Evolutionary conservation across 2,888 invertebrate genomes (phyloP).

Genomic region (Hartigia nigra): DNA sequence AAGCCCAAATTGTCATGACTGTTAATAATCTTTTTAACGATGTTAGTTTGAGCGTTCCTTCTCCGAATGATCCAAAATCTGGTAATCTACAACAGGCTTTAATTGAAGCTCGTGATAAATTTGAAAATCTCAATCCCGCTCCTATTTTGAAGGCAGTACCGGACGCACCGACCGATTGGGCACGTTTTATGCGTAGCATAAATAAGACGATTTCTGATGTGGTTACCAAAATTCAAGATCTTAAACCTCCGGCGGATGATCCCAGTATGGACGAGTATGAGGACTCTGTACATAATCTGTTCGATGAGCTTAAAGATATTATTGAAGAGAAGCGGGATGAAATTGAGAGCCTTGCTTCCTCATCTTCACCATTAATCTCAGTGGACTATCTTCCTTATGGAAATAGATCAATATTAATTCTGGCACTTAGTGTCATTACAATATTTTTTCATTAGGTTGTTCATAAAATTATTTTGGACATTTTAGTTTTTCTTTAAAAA

Average conservation of each 20-base stretch:
- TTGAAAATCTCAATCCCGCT: constrained; percentile 9
- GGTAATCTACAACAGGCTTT: constrained; percentile 13
- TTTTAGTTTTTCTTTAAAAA: too few species aligned
- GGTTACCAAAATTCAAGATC: not conserved
- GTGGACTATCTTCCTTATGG: not conserved
- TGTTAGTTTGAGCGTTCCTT: not conserved
- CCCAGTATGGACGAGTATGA: constrained; percentile 11
- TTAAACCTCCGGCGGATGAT: constrained; percentile 3
- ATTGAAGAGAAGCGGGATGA: constrained; percentile 10
- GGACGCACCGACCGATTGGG: constrained; percentile 7
- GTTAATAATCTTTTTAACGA: not conserved
- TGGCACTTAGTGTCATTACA: not conserved
- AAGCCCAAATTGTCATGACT: not conserved
- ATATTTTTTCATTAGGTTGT: not conserved
- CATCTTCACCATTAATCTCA: not conserved
- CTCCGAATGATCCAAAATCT: not conserved
- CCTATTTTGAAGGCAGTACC: not conserved
- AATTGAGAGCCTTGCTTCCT: not conserved
- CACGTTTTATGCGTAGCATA: not conserved
- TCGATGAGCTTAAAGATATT: constrained; percentile 11
- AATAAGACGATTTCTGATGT: constrained; percentile 4
- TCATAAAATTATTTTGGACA: not conserved
- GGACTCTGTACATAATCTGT: constrained; percentile 6
- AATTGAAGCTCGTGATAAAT: constrained; percentile 11
- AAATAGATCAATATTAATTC: not conserved